These are phyloP conservation scores for Homalodisca vitripennis DNA, from an alignment of 1,140 invertebrate genomes.

Conservation along the genomic window DNA sequence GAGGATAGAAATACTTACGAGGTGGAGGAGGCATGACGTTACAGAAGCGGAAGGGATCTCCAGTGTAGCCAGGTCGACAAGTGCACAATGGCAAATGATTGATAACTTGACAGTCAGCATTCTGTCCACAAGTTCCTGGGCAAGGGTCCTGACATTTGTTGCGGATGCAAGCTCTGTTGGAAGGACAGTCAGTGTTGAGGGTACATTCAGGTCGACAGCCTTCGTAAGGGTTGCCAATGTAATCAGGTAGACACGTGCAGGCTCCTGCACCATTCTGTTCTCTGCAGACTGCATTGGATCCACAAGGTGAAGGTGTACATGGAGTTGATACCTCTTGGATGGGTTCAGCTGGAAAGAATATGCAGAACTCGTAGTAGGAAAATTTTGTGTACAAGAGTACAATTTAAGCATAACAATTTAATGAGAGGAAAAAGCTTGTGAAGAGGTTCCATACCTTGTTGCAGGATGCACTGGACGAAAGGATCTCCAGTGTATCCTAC, in stretches of 20 bases:
- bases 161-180: conserved; percentile 63
- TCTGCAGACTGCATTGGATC: conserved; percentile 73
- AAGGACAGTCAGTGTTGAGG: conserved; percentile 65
- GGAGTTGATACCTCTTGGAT: conserved; percentile 50
- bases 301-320: conserved; percentile 74
- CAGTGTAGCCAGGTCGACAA: conserved; percentile 55
- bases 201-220: conserved; percentile 68
- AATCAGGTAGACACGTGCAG: conserved; percentile 55
- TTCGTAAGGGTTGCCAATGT: conserved; percentile 55
- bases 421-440: too few relatives aligned
- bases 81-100: conserved; percentile 58
- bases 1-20: too few relatives aligned
- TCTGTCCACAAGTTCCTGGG: conserved; percentile 55
- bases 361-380: neutral
- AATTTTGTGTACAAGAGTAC: too few relatives aligned
- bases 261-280: conserved; percentile 72
- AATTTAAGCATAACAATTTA: too few relatives aligned
- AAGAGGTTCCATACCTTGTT: conserved; percentile 62
- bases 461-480: conserved; percentile 59
- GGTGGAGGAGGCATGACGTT: conserved; percentile 42
- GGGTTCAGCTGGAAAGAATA: conserved; percentile 42
- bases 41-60: conserved; percentile 56
- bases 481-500: conserved; percentile 65
- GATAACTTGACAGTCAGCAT: conserved; percentile 55
- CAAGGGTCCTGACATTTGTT: conserved; percentile 70